Conservation (phyloP, 1,140 invertebrate genomes). For the Cydia amplana region DNA sequence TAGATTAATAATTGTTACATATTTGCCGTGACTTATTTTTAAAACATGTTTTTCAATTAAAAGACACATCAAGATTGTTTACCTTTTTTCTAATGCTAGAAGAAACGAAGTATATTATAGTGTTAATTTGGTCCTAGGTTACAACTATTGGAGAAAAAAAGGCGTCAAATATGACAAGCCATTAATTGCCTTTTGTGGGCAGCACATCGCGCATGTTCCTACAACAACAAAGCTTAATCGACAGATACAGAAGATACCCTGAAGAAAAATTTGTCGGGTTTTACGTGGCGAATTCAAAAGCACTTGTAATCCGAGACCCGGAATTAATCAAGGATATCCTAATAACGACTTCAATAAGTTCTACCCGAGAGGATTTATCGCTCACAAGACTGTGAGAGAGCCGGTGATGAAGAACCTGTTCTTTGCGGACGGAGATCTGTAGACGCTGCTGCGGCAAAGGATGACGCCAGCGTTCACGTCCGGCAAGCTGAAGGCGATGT, state of each 20-base stretch:
- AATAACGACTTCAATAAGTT: slow-evolving; percentile 80
- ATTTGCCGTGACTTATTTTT: too few species aligned
- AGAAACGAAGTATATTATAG: too few species aligned
- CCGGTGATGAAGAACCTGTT: slow-evolving; percentile 46
- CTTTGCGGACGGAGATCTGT: slow-evolving; percentile 55
- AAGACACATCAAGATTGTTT: too few species aligned
- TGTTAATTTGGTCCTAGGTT: slow-evolving; percentile 34
- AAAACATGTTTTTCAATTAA: too few species aligned
- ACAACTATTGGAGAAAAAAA: slow-evolving; percentile 64
- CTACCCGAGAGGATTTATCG: slow-evolving; percentile 36
- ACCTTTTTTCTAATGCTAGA: too few species aligned
- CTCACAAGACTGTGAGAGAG: slow-evolving; percentile 44
- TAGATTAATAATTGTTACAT: too few species aligned
- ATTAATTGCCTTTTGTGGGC: slow-evolving; percentile 51
- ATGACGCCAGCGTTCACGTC: slow-evolving; percentile 77
- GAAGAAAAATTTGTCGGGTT: slow-evolving; percentile 36
- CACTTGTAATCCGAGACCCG: slow-evolving; percentile 74
- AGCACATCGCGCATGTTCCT: slow-evolving; percentile 35
- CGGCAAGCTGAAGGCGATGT: slow-evolving; percentile 77
- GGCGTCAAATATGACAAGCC: slow-evolving; percentile 59
- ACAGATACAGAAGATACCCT: slow-evolving; percentile 38
- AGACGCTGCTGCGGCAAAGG: slow-evolving; percentile 73
- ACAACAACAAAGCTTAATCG: slow-evolving; percentile 29
- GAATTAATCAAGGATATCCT: slow-evolving; percentile 77
- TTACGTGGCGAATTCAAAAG: slow-evolving; percentile 46